Evolutionary conservation across 2,113 vertebrate genomes (phyloP).

Genomic region (Pomatorhinus ruficollis): DNA sequence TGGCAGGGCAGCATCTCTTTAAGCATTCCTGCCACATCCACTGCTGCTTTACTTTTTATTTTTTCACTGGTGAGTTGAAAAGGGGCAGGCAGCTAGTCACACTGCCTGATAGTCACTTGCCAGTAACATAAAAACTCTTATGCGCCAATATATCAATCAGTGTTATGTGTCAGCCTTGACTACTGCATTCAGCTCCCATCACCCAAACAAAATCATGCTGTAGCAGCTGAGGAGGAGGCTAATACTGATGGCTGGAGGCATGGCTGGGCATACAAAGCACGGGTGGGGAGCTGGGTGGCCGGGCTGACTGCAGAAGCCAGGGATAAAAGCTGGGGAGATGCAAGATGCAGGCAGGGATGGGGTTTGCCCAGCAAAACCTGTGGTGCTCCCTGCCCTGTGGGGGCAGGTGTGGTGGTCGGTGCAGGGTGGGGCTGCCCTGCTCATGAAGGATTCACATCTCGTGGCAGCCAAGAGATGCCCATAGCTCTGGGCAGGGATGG

Average conservation of each 20-base stretch:
- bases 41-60: neutral
- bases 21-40: neutral
- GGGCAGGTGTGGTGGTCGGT: fast-evolving
- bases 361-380: neutral
- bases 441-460: fast-evolving
- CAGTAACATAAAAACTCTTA: constrained; percentile 31
- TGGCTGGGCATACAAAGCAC: neutral
- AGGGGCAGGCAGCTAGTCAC: constrained; percentile 3
- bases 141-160: constrained; percentile 38
- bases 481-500: fast-evolving
- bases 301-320: neutral
- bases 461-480: neutral
- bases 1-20: neutral
- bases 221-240: neutral
- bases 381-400: neutral
- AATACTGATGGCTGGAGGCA: neutral
- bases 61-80: neutral
- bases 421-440: neutral
- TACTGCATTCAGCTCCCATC: constrained; percentile 28
- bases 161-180: constrained; percentile 30
- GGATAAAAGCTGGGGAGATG: neutral
- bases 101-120: constrained; percentile 34
- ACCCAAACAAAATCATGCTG: constrained; percentile 17
- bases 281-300: neutral
- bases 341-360: neutral